Evolutionary conservation across 1,140 invertebrate species (phyloP), one percentile per base, ranked within the genome.

Genomic region (Metaphire vulgaris): DNA sequence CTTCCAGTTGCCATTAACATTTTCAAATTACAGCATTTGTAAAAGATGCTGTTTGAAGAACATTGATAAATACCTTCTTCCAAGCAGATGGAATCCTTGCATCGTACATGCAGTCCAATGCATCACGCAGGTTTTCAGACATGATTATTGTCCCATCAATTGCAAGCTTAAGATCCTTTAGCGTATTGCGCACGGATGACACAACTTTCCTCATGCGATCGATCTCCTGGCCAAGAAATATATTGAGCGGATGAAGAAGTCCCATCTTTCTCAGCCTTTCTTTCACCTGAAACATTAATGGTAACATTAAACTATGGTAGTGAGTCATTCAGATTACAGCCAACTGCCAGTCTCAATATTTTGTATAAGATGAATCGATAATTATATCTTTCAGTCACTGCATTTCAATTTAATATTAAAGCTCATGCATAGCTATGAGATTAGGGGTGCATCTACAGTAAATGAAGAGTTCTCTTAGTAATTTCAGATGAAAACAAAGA

Each of bases 81-180:
- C 96, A 98, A 74, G 90, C 90, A 76, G 91, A 91, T 0, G 96
- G 96, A 73, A 98, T 93, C 79, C 94, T 89, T 0, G 95, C 96
- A 85, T 98, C 95, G 83, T 96, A 97, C 93, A 98, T 97, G 1
- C 94, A 92, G 83, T 98, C 95, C 1, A 98, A 86, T 0, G 94
- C 93, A 81, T 94, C 92, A 78, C 93, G 88, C 0, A 98, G 87
- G 15, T 83, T 90, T 90, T 95, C 92, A 84, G 93, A 96, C 95
- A 98, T 98, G 2, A 98, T 92, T 78, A 98, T 98, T 0, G 95
- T 98, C 28, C 96, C 96, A 83, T 98, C 96, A 79, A 98, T 97
- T 28, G 95, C 96, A 77, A 98, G 87, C 84, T 95, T 95, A 21
- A 98, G 88, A 87, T 98, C 94, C 33, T 89, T 90, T n/a, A 98